Evolutionary conservation across 1,140 invertebrate genomes (phyloP), one percentile per base, ranked within the genome.

Genomic region (Drosophila parabipectinata): DNA sequence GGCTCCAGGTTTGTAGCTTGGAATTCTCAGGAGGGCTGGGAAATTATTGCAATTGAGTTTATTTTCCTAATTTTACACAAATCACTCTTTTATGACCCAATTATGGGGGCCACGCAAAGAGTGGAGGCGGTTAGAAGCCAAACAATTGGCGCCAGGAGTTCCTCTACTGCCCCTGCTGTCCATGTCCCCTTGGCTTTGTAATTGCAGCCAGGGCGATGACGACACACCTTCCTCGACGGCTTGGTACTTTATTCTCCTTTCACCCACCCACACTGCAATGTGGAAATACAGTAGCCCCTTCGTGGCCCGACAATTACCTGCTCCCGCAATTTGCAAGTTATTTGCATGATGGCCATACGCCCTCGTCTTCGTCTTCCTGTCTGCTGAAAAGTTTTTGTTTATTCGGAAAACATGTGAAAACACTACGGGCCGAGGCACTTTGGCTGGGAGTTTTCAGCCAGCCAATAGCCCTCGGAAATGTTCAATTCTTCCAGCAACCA

Each of bases 41-140:
- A 85, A 85, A 85, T 87, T 87, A 87, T 81, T 85, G 78, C 82
- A 85, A 85, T 85, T 87, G 82, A 82, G 74, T 85, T 87, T 76
- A 81, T 81, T 81, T 82, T 85, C 74, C 78, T 87, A 87, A 87
- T 85, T 85, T 82, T 82, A 87, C 74, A 82, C 82, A 85, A 85
- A 85, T 85, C 78, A 81, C 82, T 87, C 75, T 85, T 87, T 85
- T 87, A 87, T 85, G 82, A 85, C 74, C 82, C 74, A 87, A 85
- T 85, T 85, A 81, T 61, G 30, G 60, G 58, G 63, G 14, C 28
- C 7, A 8, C 24, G 3, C n/a, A 32, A 34, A 15, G 39, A 1
- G 37, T 5, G 37, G 37, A 18, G 47, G 34, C 55, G 37, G 26
- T 9, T 14, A n/a, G 15, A 28, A n/a, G 66, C 50, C 62, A 69